Evolutionary conservation across 2,113 vertebrate genomes (phyloP), one percentile per base, ranked within the genome.

Genomic region (Epinephelus lanceolatus): DNA sequence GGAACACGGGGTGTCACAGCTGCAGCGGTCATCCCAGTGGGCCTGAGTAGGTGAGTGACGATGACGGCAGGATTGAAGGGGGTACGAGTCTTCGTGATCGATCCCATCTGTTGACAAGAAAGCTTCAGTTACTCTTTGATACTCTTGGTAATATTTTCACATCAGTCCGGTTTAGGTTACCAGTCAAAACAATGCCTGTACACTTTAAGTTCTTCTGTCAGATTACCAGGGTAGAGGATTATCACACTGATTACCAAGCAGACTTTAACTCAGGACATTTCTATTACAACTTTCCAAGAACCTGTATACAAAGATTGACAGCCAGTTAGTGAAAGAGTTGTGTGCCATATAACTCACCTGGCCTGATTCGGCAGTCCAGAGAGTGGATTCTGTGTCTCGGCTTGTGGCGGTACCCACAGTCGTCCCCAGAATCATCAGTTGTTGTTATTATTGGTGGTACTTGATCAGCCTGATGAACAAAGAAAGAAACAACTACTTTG

Each of bases 1-100:
- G 69, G 96, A 96, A 90, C 93, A 96, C 12, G 92, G 92, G n/a
- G 96, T 96, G 56, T 86, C 94, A 70, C 94, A 96, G 91, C 96
- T 97, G 59, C 93, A 96, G 88, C 63, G 18, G 1, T 95, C 94
- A 0, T 96, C 95, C 95, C 95, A 95, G 71, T 80, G 91, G 14
- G 91, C 79, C 76, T 92, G 95, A n/a, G 86, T 71, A 19, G 80
- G 82, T 0, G 94, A 93, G 69, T 92, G 87, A 81, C 85, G 92
- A 1, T 91, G 87, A 76, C 86, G 94, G 82, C 95, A 95, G 59
- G 95, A 93, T 88, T 93, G 95, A 82, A 93, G 93, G 0, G 94
- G 92, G 75, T 96, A 95, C 0, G 96, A 93, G 86, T 95, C 95
- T 60, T 96, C 95, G 0, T 94, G 94, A 78, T 96, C 96, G 68